Evolutionary conservation across 53 echinoderm and acorn worm genomes (phyloP).

Genomic region (Crossaster papposus): DNA sequence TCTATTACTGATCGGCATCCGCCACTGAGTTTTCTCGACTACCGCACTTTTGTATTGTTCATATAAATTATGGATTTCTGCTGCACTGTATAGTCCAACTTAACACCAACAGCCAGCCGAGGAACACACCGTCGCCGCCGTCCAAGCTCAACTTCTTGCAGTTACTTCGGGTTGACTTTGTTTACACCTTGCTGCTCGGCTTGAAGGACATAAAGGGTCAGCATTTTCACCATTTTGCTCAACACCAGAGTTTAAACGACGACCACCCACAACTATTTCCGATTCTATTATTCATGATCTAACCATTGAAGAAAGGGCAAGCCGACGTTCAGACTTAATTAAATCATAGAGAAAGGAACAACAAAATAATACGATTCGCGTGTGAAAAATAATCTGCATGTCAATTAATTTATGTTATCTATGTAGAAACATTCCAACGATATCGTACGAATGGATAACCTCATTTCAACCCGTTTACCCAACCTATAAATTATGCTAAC

Average conservation of each 20-base stretch:
- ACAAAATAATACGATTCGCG: not conserved
- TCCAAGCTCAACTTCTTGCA: not conserved
- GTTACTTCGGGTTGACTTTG: too few relatives aligned
- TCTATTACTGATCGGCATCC: conserved; percentile 3
- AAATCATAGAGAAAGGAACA: not conserved
- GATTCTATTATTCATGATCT: too few relatives aligned
- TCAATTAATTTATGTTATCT: not conserved
- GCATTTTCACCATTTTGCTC: too few relatives aligned
- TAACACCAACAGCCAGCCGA: not conserved
- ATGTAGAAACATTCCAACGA: too few relatives aligned
- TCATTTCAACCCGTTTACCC: not conserved
- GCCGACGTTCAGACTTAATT: too few relatives aligned
- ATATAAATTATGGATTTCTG: not conserved
- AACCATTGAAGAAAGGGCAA: too few relatives aligned
- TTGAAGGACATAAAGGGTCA: too few relatives aligned
- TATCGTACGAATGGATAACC: not conserved
- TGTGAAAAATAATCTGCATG: not conserved
- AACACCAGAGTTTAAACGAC: too few relatives aligned
- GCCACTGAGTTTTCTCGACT: not conserved
- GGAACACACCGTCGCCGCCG: too few relatives aligned
- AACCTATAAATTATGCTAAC: not conserved
- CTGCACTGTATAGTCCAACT: not conserved
- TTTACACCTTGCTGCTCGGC: too few relatives aligned
- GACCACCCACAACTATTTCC: too few relatives aligned
- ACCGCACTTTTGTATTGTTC: not conserved